phyloP scores from a whole-genome alignment of 2,888 invertebrate genomes.

The Drosophila tanythrix region DNA sequence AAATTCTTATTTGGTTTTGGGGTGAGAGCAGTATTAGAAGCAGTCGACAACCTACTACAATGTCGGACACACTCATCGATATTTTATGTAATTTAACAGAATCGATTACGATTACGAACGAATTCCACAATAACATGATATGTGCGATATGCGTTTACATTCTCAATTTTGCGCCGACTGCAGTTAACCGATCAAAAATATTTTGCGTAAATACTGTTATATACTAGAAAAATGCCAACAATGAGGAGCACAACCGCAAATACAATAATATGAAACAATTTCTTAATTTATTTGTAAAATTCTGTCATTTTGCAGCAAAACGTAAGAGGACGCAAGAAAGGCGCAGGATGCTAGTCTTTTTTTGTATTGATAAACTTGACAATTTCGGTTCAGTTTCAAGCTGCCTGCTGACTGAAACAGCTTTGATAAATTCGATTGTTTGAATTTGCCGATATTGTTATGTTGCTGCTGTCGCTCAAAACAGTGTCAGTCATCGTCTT shows the following conservation, averaged over 20 bases:
- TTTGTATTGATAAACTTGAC: slow-evolving; percentile 20
- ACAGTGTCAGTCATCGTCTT: slow-evolving; percentile 78
- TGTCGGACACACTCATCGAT: slow-evolving; percentile 29
- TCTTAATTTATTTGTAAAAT: neutral
- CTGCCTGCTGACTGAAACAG: neutral
- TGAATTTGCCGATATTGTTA: neutral
- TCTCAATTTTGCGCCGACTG: slow-evolving; percentile 10
- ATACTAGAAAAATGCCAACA: neutral
- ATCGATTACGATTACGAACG: neutral
- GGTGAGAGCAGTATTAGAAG: slow-evolving; percentile 23
- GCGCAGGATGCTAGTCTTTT: slow-evolving; percentile 11
- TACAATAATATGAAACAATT: neutral
- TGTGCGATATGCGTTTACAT: slow-evolving; percentile 6
- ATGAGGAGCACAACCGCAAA: neutral
- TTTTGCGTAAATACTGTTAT: neutral
- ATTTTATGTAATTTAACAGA: slow-evolving; percentile 2
- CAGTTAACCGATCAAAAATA: no score
- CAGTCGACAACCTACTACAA: neutral
- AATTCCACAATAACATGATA: neutral
- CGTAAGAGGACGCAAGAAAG: neutral
- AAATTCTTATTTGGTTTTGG: slow-evolving; percentile 32
- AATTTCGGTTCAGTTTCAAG: slow-evolving; percentile 28
- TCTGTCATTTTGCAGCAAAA: neutral
- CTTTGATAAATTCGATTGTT: neutral
- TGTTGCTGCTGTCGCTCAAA: slow-evolving; percentile 44